Base-by-base conservation (phyloP, 2,888 invertebrate genomes). In the Rhaphigaster nebulosa region DNA sequence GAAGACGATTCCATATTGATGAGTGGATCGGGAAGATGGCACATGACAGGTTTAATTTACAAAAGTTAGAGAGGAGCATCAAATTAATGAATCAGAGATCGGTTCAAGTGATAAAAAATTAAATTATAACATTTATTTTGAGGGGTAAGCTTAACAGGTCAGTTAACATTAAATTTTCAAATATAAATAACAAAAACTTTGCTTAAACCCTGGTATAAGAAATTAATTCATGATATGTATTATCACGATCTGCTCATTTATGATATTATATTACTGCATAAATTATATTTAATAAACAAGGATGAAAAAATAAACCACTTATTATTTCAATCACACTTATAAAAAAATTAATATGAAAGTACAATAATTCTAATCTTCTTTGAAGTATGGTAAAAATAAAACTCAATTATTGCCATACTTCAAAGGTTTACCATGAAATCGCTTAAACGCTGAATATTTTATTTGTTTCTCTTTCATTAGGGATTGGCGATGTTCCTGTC, bases 401-500 rank as follows among this genome's bases (percentile, higher is more conserved):
- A 54, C 60, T 54, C 26, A 60, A 88, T 56, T 56, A 56, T 88
- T 60, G 34, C 88, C 60, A 88, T 54, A 18, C 50, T 54, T 88
- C 87, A n/a, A 87, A 52, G 26, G 29, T 50, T 45, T 52, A 52
- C 20, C 12, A 52, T 87, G 4, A 50, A 87, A 50, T 56, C 50
- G 8, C 6, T 29, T 41, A 26, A 41, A 80, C 38, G 41, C 41
- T 80, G 23, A 34, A 45, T 8, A 84, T 18, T 76, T 76, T 41
- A 38, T 45, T n/a, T 26, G 26, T 45, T 26, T 13, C 84, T n/a
- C 23, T n/a, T 84, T 84, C 34, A 29, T 76, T 80, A 87, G 90
- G 90, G 84, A 60, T 84, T 90, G 90, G 90, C 80, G n/a, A 84
- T 87, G 90, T 52, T 84, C 38, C 87, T 90, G 56, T 90, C 87